These are phyloP conservation scores for Oscheius onirici DNA, from an alignment of 2,888 invertebrate species.

Conservation along the genomic window DNA sequence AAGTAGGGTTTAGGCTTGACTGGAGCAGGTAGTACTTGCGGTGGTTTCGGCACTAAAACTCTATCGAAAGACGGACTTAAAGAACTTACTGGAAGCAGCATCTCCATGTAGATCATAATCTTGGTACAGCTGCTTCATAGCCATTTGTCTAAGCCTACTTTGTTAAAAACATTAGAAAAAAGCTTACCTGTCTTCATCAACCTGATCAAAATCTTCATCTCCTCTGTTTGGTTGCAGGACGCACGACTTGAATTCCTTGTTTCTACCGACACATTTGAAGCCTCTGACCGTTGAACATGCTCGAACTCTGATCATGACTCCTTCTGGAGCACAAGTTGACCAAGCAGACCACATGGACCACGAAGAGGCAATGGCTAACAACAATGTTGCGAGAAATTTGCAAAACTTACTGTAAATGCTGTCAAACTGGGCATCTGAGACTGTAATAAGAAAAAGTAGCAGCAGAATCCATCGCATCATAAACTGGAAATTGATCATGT, in stretches of 20 bases:
- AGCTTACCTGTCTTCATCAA: conserved; percentile 37
- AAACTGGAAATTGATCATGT: not conserved
- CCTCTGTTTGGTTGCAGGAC: conserved; percentile 38
- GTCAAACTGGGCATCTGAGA: conserved; percentile 1
- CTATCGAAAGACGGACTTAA: no score
- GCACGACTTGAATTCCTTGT: conserved; percentile 63
- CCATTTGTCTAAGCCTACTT: conserved; percentile 62
- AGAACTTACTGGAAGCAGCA: not conserved
- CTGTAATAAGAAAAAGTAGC: no score
- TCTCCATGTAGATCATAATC: conserved; percentile 56
- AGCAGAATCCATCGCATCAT: conserved; percentile 8
- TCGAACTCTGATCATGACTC: conserved; percentile 62
- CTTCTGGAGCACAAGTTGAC: conserved; percentile 63
- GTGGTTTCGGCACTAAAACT: conserved; percentile 1
- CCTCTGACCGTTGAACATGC: conserved; percentile 71
- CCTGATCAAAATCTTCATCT: conserved; percentile 40
- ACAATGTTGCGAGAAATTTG: not conserved
- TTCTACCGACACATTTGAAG: conserved; percentile 69
- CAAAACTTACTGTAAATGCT: conserved; percentile 18
- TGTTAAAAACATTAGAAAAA: conserved; percentile 29
- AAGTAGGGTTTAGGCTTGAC: not conserved
- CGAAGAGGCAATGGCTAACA: conserved; percentile 52
- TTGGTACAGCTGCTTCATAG: conserved; percentile 65
- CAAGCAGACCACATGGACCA: conserved; percentile 71
- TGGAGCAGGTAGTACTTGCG: not conserved